Percentiles rank a stretch among this genome's conserved stretches.
Conservation (phyloP, 2,888 invertebrate species). For the Leptogaster cylindrica region DNA sequence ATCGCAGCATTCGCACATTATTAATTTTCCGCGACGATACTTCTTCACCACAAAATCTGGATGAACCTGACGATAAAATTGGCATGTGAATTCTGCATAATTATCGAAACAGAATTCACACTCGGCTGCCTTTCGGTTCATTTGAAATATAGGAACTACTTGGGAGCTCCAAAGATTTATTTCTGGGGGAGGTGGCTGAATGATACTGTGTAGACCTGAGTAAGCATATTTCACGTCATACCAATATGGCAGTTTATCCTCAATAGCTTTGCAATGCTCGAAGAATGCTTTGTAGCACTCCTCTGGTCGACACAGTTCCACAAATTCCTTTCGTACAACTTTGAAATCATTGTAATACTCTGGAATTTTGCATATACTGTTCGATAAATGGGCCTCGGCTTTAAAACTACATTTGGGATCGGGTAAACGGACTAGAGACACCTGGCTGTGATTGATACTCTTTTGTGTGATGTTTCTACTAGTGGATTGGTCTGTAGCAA, state of each 20-base stretch:
- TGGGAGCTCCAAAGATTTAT: conserved; percentile 60
- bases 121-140: conserved; percentile 61
- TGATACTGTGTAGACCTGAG: conserved; percentile 60
- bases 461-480: too few relatives aligned
- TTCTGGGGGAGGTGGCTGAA: conserved; percentile 60
- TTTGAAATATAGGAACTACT: conserved; percentile 59
- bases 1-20: conserved; percentile 72
- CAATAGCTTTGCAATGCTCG: conserved; percentile 48
- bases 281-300: conserved; percentile 47
- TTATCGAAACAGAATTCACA: conserved; percentile 68
- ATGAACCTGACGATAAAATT: conserved; percentile 63
- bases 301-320: conserved; percentile 33
- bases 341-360: not conserved
- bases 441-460: too few relatives aligned
- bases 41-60: conserved; percentile 61
- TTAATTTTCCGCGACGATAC: conserved; percentile 60
- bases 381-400: not conserved
- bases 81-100: conserved; percentile 65
- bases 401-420: too few relatives aligned
- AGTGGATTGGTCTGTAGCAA: too few relatives aligned
- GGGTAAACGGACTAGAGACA: too few relatives aligned
- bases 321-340: not conserved
- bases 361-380: conserved; percentile 16
- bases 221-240: conserved; percentile 61
- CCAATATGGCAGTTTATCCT: conserved; percentile 58